A percentile compares a stretch with the other conserved stretches of the same genome.
These are phyloP conservation scores for Phragmatobia fuliginosa DNA, from an alignment of 2,888 invertebrate genomes.

Conservation along the genomic window DNA sequence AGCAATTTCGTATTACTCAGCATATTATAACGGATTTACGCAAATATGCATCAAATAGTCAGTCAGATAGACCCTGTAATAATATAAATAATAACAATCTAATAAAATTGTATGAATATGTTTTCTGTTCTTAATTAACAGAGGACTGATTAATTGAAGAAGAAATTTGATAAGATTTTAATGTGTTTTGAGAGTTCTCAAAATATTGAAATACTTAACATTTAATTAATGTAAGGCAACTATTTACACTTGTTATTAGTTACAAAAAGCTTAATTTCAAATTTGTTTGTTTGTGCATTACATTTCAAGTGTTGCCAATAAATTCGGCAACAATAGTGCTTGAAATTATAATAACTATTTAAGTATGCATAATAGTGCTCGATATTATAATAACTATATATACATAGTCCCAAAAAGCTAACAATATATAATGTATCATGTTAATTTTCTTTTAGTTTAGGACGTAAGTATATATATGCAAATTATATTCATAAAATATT, in stretches of 20 bases:
- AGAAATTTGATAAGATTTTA: neutral
- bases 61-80: neutral
- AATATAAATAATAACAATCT: neutral
- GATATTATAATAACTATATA: neutral
- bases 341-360: neutral
- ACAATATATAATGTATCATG: neutral
- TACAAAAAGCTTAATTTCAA: neutral
- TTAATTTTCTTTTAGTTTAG: neutral
- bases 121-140: no score
- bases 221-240: neutral
- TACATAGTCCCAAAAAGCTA: neutral
- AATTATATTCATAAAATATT: neutral
- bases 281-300: neutral
- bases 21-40: neutral
- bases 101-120: neutral
- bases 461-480: neutral
- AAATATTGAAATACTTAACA: neutral
- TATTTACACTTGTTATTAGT: neutral
- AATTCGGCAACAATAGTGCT: neutral
- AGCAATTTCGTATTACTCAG: neutral
- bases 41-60: neutral
- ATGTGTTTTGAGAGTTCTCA: neutral
- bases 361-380: neutral
- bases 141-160: no score
- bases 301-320: neutral